Conservation (phyloP, 2,797 vertebrate genomes). For the Staurois parvus region DNA sequence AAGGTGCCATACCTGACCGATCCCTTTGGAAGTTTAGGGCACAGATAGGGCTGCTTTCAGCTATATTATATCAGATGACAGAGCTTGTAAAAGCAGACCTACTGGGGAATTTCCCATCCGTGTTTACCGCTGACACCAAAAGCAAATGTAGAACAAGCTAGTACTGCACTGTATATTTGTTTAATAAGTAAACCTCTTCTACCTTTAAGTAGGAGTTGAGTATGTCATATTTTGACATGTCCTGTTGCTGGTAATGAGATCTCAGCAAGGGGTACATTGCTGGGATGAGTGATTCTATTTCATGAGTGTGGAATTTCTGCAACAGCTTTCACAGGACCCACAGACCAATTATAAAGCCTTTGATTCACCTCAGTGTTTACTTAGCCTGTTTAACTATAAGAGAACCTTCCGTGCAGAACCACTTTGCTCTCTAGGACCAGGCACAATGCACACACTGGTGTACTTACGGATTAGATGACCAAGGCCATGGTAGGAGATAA, state of each 20-base stretch:
- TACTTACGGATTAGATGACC: not conserved
- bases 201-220: not conserved
- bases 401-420: conserved; percentile 1
- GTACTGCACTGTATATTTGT: not conserved
- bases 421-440: not conserved
- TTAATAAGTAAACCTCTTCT: not conserved
- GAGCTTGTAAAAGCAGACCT: no score
- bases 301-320: conserved; percentile 29
- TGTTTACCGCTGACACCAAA: not conserved
- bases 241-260: conserved; percentile 1
- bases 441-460: not conserved
- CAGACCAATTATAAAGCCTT: conserved; percentile 3
- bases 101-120: not conserved
- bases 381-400: not conserved
- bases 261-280: not conserved
- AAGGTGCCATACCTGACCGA: no score
- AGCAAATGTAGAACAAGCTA: not conserved
- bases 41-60: not conserved
- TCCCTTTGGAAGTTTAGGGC: not conserved
- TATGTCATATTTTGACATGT: conserved; percentile 37
- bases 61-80: not conserved
- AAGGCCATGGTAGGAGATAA: not conserved
- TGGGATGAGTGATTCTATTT: not conserved
- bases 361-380: conserved; percentile 3
- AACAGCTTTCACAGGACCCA: not conserved